Evolutionary conservation across 2,113 vertebrate genomes (phyloP), one percentile per base, ranked within the genome.

Genomic region (Paratilapia polleni): DNA sequence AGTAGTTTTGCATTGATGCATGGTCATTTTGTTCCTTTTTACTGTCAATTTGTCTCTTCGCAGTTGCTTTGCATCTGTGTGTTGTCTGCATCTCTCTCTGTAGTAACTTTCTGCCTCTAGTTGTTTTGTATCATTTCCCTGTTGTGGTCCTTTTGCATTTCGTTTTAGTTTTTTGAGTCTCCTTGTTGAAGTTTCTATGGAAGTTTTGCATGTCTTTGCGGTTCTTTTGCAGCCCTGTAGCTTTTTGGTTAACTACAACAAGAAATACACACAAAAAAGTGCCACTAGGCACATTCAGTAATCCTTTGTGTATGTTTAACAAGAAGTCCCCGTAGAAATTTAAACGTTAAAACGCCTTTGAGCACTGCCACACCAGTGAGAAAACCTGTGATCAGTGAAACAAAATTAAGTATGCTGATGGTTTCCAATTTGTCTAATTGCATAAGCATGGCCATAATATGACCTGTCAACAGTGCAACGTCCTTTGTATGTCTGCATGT

Each of bases 371-470:
- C 41, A 47, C 24, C 38, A 19, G 38, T 47, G 38, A 47, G 0
- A 26, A 47, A 68, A 47, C 8, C 38, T 68, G 64, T 47, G 64
- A 24, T 68, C 63, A 26, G 8, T 47, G 9, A 47, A 1, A 47
- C 38, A 0, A 47, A 0, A 41, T 2, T 49, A 26, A 68, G 41
- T 17, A 47, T 24, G 38, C 22, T 17, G 13, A 43, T 66, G 22
- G 26, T 68, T 47, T 47, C 47, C 43, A 68, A 47, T 47, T 1
- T 1, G 38, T 8, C 64, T 47, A 47, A 47, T 5, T 68, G 63
- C 2, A 19, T 11, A 8, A 68, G 63, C 4, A 10, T 17, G 1
- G 63, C 41, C 2, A 47, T 43, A 47, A 66, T 36, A 43, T 17
- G n/a, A 43, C 9, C 17, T 61, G 28, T 61, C 31, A 63, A 63